These are phyloP conservation scores for Meriones psammophilus DNA, from an alignment of 2,797 vertebrate genomes.

Conservation along the genomic window DNA sequence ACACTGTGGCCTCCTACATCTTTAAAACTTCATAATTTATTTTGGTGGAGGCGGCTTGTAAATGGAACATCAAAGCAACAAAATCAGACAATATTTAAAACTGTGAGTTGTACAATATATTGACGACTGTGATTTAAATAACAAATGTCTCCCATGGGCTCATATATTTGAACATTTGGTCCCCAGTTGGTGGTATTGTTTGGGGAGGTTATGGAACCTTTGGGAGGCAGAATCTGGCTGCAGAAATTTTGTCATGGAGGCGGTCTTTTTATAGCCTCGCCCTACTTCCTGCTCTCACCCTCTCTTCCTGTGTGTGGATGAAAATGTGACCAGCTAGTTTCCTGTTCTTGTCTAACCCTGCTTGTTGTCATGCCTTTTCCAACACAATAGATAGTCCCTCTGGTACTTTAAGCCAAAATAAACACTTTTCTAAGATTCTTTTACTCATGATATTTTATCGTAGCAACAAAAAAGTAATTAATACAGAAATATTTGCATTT, in stretches of 20 bases:
- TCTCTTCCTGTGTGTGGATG: neutral
- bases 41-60: neutral
- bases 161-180: neutral
- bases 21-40: neutral
- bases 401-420: neutral
- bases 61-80: neutral
- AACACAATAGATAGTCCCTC: neutral
- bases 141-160: neutral
- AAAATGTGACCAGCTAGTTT: neutral
- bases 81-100: neutral
- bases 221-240: neutral
- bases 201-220: neutral
- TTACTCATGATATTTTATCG: neutral
- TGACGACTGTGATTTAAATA: neutral
- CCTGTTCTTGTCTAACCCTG: too few species aligned
- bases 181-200: neutral
- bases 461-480: conserved; percentile 8
- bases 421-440: neutral
- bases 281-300: neutral
- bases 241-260: neutral
- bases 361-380: neutral
- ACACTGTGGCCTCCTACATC: neutral
- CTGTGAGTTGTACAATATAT: neutral
- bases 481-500: neutral
- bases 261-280: neutral